Percentiles rank a stretch among this genome's conserved stretches.
These are phyloP conservation scores for Syrphus vitripennis DNA, from an alignment of 2,888 invertebrate genomes.

Conservation along the genomic window DNA sequence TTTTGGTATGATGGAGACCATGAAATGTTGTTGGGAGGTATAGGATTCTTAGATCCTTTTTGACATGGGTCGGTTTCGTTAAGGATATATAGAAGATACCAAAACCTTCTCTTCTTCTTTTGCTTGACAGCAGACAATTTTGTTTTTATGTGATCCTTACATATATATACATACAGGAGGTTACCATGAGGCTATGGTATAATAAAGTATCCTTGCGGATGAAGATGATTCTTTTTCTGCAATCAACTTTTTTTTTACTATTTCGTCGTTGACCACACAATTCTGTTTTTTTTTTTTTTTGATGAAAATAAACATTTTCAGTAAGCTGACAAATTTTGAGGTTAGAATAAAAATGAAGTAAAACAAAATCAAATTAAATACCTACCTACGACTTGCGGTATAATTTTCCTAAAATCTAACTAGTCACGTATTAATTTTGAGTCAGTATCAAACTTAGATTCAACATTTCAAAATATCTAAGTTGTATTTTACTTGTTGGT, in stretches of 20 bases:
- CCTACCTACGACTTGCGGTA: no score
- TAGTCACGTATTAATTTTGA: no score
- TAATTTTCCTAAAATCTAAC: no score
- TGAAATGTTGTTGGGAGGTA: conserved; percentile 27
- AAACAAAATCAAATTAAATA: no score
- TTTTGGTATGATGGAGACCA: conserved; percentile 26
- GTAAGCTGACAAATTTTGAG: neutral
- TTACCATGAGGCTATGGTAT: neutral
- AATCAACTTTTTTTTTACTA: neutral
- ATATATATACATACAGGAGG: neutral
- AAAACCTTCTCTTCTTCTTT: conserved; percentile 18
- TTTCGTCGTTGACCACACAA: neutral
- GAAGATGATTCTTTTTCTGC: neutral
- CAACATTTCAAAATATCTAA: no score
- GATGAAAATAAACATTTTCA: neutral
- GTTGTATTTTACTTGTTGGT: no score
- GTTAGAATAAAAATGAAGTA: no score
- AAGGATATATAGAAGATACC: conserved; percentile 44
- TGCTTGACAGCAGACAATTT: conserved; percentile 56
- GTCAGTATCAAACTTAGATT: no score
- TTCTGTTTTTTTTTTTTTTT: neutral
- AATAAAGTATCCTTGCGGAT: neutral
- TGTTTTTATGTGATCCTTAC: neutral
- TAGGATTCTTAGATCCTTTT: conserved; percentile 56
- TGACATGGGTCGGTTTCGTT: conserved; percentile 57